Percentiles rank a stretch among this genome's conserved stretches.
These are phyloP conservation scores for Ips typographus DNA, from an alignment of 1,140 invertebrate species.

Conservation along the genomic window DNA sequence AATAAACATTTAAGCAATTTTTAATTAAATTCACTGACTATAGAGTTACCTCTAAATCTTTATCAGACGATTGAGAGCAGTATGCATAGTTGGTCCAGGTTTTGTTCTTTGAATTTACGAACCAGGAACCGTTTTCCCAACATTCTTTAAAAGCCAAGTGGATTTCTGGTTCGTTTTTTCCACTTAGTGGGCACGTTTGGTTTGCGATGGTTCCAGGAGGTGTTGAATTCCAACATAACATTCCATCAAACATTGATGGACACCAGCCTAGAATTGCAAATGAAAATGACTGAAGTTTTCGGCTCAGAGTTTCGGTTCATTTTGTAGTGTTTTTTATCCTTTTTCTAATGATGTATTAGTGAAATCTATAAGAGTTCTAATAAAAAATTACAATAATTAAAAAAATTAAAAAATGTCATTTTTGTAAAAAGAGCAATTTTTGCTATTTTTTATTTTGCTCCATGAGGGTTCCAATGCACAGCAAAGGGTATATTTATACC, in stretches of 20 bases:
- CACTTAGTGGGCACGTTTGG: conserved; percentile 59
- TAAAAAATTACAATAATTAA: no score
- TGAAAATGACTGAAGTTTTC: neutral
- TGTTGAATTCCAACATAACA: conserved; percentile 66
- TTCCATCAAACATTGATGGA: conserved; percentile 63
- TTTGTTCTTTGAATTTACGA: conserved; percentile 41
- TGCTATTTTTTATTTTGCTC: no score
- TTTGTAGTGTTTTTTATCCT: no score
- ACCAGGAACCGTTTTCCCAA: conserved; percentile 47
- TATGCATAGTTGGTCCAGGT: conserved; percentile 80
- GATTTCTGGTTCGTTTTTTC: conserved; percentile 53
- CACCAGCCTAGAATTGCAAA: conserved; percentile 54
- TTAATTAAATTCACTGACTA: neutral
- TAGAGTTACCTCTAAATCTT: conserved; percentile 58
- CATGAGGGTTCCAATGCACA: no score
- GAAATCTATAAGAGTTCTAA: no score
- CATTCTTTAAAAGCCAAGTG: conserved; percentile 44
- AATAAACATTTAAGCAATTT: conserved; percentile 17
- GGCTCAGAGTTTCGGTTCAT: no score
- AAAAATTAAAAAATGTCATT: no score
- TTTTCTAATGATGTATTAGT: no score
- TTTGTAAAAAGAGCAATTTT: no score
- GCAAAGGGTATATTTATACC: no score
- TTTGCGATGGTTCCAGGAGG: conserved; percentile 59
- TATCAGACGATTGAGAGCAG: conserved; percentile 69